phyloP scores from a whole-genome alignment of 1,140 invertebrate species.

The Leguminivora glycinivorella region DNA sequence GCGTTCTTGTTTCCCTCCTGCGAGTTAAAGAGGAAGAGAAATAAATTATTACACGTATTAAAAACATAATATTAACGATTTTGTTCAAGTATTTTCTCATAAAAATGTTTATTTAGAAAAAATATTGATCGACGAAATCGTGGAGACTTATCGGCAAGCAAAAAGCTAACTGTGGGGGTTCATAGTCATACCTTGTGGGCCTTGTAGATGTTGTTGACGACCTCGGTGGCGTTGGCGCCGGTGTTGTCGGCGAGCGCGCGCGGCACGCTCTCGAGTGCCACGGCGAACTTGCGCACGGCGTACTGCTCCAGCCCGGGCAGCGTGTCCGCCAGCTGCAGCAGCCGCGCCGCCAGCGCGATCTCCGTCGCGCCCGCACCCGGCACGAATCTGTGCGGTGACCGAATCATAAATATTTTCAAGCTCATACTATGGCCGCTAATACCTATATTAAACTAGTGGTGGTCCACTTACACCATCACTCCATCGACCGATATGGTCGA shows the following conservation, averaged over 20 bases:
- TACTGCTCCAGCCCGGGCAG: conserved; percentile 98
- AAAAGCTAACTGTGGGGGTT: neutral
- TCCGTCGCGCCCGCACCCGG: conserved; percentile 97
- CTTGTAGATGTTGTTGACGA: conserved; percentile 94
- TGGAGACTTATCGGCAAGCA: too few relatives aligned
- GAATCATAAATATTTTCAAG: neutral
- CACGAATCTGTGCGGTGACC: conserved; percentile 82
- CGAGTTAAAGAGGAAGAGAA: conserved; percentile 36
- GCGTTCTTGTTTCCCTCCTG: conserved; percentile 88
- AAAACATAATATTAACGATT: too few relatives aligned
- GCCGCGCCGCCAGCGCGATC: conserved; percentile 93
- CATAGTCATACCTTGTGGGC: conserved; percentile 87
- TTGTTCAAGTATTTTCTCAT: too few relatives aligned
- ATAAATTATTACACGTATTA: too few relatives aligned
- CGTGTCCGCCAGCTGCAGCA: conserved; percentile 93
- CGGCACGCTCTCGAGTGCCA: conserved; percentile 94
- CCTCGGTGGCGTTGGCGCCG: conserved; percentile 92
- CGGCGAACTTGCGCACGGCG: conserved; percentile 96
- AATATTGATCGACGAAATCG: too few relatives aligned
- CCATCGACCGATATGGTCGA: too few relatives aligned
- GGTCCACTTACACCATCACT: too few relatives aligned
- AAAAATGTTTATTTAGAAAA: too few relatives aligned
- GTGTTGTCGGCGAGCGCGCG: conserved; percentile 97
- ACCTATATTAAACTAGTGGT: too few relatives aligned
- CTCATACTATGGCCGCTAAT: too few relatives aligned